Evolutionary conservation across 2,888 invertebrate genomes (phyloP).

Genomic region (Endomychus coccineus): DNA sequence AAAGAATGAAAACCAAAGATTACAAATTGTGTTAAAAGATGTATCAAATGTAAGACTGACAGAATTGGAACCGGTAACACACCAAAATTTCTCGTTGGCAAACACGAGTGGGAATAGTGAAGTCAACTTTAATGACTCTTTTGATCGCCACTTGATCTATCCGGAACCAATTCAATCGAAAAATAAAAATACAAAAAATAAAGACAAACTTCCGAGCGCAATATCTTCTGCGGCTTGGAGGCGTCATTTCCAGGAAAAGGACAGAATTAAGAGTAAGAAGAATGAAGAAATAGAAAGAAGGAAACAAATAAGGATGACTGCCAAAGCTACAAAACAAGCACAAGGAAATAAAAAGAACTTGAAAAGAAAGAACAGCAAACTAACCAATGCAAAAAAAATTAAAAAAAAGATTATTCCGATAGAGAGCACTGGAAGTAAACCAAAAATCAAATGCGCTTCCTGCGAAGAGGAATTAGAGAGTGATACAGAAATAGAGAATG

Average conservation of each 20-base stretch:
- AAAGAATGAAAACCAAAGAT: too few species aligned
- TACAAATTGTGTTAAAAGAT: too few species aligned
- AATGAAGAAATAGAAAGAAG: slow-evolving; percentile 1
- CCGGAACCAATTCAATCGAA: slow-evolving; percentile 3
- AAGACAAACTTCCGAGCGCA: slow-evolving; percentile 7
- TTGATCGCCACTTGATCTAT: slow-evolving; percentile 1
- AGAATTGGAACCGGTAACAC: too few species aligned
- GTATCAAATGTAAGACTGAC: too few species aligned
- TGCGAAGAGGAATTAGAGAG: slow-evolving; percentile 1
- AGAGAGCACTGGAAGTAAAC: slow-evolving; percentile 2
- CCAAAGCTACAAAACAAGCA: slow-evolving; percentile 1
- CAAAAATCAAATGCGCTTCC: neutral
- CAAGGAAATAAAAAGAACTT: slow-evolving; percentile 1
- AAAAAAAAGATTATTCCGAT: neutral
- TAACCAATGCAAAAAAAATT: neutral
- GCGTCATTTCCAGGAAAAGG: neutral
- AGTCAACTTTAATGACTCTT: neutral
- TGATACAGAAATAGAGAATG: slow-evolving; percentile 1
- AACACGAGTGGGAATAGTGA: too few species aligned
- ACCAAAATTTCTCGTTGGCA: too few species aligned
- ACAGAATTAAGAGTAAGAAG: slow-evolving; percentile 1
- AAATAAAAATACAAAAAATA: slow-evolving; percentile 6
- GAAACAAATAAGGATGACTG: slow-evolving; percentile 1
- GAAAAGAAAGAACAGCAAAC: neutral
- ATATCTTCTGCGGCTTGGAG: slow-evolving; percentile 8